A percentile compares a stretch with the other conserved stretches of the same genome.
These are phyloP conservation scores for Xenopus borealis DNA, from an alignment of 2,113 vertebrate genomes.

Conservation along the genomic window DNA sequence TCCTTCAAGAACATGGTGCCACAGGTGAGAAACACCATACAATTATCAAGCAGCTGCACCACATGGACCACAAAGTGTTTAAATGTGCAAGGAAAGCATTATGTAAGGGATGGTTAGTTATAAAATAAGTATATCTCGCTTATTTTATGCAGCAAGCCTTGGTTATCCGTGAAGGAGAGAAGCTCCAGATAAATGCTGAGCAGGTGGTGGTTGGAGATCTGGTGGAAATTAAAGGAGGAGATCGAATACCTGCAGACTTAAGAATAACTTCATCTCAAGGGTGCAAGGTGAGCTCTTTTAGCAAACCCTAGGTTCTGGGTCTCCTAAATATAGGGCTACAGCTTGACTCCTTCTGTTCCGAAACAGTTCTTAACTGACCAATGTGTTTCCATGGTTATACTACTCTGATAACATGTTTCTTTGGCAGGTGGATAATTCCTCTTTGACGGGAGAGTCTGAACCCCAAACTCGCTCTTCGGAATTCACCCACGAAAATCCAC, in stretches of 20 bases:
- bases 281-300: slow-evolving; percentile 61
- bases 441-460: slow-evolving; percentile 89
- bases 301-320: too few species aligned
- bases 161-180: slow-evolving; percentile 71
- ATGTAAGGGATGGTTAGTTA: too few species aligned
- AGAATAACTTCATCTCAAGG: slow-evolving; percentile 67
- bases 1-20: slow-evolving; percentile 81
- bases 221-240: slow-evolving; percentile 71
- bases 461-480: slow-evolving; percentile 89
- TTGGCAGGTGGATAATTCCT: slow-evolving; percentile 88
- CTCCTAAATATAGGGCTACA: too few species aligned
- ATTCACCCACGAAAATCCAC: slow-evolving; percentile 85
- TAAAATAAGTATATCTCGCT: too few species aligned
- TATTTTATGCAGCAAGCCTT: slow-evolving; percentile 64
- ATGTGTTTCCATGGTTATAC: too few species aligned
- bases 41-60: too few species aligned
- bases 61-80: too few species aligned
- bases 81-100: too few species aligned
- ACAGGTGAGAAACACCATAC: slow-evolving; percentile 53
- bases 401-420: not conserved
- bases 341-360: too few species aligned
- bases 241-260: slow-evolving; percentile 64
- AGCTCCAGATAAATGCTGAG: slow-evolving; percentile 70
- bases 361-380: too few species aligned
- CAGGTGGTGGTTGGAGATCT: slow-evolving; percentile 70